These are phyloP conservation scores for Xanthia icteritia DNA, from an alignment of 2,888 invertebrate genomes.

Conservation along the genomic window DNA sequence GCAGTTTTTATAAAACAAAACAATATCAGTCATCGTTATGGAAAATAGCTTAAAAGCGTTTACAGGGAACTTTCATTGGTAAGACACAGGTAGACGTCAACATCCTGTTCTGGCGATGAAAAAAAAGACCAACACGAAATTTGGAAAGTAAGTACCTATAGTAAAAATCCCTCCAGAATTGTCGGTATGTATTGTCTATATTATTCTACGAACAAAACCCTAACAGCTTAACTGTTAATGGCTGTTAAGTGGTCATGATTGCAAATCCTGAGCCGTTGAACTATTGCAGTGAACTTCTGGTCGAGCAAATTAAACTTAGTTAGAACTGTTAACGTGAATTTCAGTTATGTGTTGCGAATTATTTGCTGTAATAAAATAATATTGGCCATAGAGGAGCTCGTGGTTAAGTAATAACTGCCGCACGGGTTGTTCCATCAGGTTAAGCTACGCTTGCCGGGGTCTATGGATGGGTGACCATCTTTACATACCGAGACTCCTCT, in stretches of 20 bases:
- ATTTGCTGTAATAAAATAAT: background rate
- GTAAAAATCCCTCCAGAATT: background rate
- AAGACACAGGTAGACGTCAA: background rate
- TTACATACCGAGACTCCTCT: too few species aligned
- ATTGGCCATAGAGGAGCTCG: too few species aligned
- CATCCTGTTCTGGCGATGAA: background rate
- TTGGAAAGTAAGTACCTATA: background rate
- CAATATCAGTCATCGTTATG: background rate
- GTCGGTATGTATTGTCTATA: background rate
- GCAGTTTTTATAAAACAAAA: background rate
- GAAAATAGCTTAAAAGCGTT: background rate
- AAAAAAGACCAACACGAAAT: too few species aligned
- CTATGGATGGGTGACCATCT: too few species aligned
- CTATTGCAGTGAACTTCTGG: constrained; percentile 35
- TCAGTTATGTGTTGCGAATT: background rate
- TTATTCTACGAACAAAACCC: constrained; percentile 12
- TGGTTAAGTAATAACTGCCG: too few species aligned
- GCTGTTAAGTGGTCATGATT: constrained; percentile 50
- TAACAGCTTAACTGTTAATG: constrained; percentile 24
- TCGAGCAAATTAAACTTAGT: constrained; percentile 44
- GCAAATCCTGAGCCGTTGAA: constrained; percentile 44
- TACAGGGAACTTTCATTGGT: background rate
- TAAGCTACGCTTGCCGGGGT: too few species aligned
- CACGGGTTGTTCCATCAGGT: too few species aligned
- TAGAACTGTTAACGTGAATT: constrained; percentile 14